Conservation (phyloP, 2,888 invertebrate genomes). For the Lucinisca nassula region DNA sequence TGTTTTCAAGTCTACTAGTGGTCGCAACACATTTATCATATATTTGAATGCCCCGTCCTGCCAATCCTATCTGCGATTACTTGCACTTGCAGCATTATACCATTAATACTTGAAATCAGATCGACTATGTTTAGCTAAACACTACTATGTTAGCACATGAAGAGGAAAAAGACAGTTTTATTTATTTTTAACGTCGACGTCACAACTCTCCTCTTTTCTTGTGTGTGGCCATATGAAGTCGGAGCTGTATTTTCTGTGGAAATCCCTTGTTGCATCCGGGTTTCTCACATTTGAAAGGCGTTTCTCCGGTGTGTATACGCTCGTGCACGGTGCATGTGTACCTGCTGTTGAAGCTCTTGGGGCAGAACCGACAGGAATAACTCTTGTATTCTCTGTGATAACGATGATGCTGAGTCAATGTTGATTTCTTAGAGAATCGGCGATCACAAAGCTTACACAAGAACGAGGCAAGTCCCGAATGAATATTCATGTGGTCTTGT, state of each 20-base stretch:
- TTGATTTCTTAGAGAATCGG: conserved; percentile 60
- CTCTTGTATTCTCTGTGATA: conserved; percentile 64
- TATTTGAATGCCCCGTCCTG: too few species aligned
- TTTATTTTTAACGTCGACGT: too few species aligned
- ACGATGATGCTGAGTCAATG: conserved; percentile 61
- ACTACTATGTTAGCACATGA: too few species aligned
- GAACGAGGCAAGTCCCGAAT: conserved; percentile 54
- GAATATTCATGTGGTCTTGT: conserved; percentile 62
- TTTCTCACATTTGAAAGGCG: conserved; percentile 61
- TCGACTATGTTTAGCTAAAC: too few species aligned
- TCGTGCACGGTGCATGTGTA: conserved; percentile 67
- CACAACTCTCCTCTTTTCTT: conserved; percentile 10
- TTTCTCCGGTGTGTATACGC: conserved; percentile 66
- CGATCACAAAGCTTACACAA: conserved; percentile 56
- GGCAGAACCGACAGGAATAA: conserved; percentile 56
- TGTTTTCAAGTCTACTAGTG: too few species aligned
- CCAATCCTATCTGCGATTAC: too few species aligned
- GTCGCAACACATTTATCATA: too few species aligned
- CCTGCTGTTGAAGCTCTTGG: conserved; percentile 64
- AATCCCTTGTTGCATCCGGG: conserved; percentile 61
- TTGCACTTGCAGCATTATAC: too few species aligned
- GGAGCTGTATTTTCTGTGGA: conserved; percentile 68
- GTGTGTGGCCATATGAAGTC: conserved; percentile 46
- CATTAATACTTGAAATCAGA: too few species aligned
- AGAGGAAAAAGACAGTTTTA: too few species aligned